These are phyloP conservation scores for Troides helena DNA, from an alignment of 2,888 invertebrate species.

Conservation along the genomic window DNA sequence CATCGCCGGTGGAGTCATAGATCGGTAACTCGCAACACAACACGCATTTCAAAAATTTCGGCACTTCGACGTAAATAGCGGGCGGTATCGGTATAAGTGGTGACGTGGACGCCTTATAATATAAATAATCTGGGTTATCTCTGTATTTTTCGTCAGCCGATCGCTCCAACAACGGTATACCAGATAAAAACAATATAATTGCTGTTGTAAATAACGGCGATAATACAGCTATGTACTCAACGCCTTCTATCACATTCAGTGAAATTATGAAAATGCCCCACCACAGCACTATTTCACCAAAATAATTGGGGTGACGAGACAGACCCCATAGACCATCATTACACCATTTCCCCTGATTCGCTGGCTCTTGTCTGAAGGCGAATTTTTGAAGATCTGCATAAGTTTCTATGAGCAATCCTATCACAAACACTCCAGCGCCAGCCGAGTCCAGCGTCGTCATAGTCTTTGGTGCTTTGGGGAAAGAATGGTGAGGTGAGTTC, in stretches of 20 bases:
- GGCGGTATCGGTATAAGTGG: constrained; percentile 94
- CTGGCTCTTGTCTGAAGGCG: constrained; percentile 92
- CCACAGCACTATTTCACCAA: constrained; percentile 96
- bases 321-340: constrained; percentile 94
- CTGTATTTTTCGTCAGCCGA: constrained; percentile 93
- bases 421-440: constrained; percentile 91
- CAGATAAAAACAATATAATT: constrained; percentile 93
- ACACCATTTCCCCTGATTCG: constrained; percentile 95
- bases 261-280: constrained; percentile 96
- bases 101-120: constrained; percentile 93
- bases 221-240: constrained; percentile 92
- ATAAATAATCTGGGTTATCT: constrained; percentile 91
- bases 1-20: constrained; percentile 87
- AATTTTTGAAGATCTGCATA: constrained; percentile 96
- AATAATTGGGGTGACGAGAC: constrained; percentile 96
- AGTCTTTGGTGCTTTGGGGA: constrained; percentile 87
- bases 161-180: constrained; percentile 92
- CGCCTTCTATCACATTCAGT: constrained; percentile 89
- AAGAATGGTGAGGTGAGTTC: constrained; percentile 90
- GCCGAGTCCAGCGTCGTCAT: constrained; percentile 93
- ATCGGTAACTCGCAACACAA: constrained; percentile 94
- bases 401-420: constrained; percentile 92
- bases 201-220: constrained; percentile 93
- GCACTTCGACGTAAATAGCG: constrained; percentile 92
- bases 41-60: constrained; percentile 88